A percentile compares a stretch with the other conserved stretches of the same genome.
Evolutionary conservation across 2,888 invertebrate genomes (phyloP).

Genomic region (Syrista parreyssii): DNA sequence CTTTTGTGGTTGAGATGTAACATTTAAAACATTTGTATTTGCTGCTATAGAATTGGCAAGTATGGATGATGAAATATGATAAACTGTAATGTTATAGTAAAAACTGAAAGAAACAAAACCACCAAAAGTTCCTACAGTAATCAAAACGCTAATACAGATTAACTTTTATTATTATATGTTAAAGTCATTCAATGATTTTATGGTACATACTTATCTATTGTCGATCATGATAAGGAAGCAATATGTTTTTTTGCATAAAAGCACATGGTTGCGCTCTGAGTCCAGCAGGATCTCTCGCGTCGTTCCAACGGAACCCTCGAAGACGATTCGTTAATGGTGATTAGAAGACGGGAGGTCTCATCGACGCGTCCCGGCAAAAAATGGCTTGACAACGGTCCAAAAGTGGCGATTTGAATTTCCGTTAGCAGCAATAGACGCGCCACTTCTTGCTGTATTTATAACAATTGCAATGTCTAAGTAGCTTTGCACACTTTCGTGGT

Average conservation of each 20-base stretch:
- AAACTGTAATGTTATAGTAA: too few species aligned
- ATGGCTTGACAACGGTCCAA: constrained; percentile 19
- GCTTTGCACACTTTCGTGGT: background rate
- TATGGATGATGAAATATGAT: too few species aligned
- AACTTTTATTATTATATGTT: background rate
- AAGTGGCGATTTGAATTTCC: constrained; percentile 17
- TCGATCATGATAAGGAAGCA: background rate
- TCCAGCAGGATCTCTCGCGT: background rate
- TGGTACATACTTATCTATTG: background rate
- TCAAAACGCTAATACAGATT: background rate
- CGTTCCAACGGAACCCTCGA: background rate
- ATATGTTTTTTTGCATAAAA: background rate
- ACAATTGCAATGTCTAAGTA: constrained; percentile 10
- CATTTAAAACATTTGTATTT: too few species aligned
- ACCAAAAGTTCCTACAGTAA: background rate
- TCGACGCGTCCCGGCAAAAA: constrained; percentile 19
- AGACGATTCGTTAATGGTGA: constrained; percentile 4
- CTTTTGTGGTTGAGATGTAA: too few species aligned
- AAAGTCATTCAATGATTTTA: background rate
- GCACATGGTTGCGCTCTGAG: background rate
- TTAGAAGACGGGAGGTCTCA: constrained; percentile 24
- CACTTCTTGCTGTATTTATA: constrained; percentile 1
- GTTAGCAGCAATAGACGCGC: constrained; percentile 8
- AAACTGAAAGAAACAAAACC: too few species aligned
- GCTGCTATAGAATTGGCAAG: too few species aligned